Evolutionary conservation across 1,140 invertebrate genomes (phyloP).

Genomic region (Dufourea novaeangliae): DNA sequence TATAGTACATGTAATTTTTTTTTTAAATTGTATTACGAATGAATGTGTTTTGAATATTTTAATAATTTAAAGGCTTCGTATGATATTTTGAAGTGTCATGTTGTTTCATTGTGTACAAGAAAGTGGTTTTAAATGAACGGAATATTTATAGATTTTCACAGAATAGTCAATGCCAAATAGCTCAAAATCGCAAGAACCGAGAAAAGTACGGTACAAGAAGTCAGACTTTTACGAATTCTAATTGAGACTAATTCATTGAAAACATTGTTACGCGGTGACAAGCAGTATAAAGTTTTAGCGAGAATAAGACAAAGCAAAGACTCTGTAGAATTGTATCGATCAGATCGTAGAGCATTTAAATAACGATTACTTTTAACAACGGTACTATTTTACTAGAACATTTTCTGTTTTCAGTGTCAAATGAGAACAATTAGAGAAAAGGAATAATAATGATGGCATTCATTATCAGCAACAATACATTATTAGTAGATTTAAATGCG

Average conservation of each 20-base stretch:
- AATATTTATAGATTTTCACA: constrained; percentile 33
- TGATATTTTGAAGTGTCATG: constrained; percentile 29
- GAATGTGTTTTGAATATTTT: constrained; percentile 41
- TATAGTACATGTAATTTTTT: constrained; percentile 50
- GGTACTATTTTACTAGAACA: constrained; percentile 21
- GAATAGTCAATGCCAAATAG: constrained; percentile 37
- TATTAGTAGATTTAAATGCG: constrained; percentile 36
- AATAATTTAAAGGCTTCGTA: constrained; percentile 27
- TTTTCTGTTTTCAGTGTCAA: constrained; percentile 43
- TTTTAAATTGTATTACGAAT: constrained; percentile 47
- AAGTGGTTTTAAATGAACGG: constrained; percentile 25
- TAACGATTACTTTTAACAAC: constrained; percentile 21
- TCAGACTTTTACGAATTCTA: constrained; percentile 43
- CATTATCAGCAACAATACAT: constrained; percentile 20
- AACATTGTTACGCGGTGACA: constrained; percentile 31
- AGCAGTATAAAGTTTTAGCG: constrained; percentile 49
- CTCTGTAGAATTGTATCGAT: constrained; percentile 9
- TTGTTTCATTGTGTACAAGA: constrained; percentile 13
- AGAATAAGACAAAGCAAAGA: constrained; percentile 37
- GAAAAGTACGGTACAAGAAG: not conserved
- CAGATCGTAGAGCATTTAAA: constrained; percentile 12
- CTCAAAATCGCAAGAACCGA: constrained; percentile 17
- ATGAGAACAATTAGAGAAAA: not conserved
- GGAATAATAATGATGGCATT: constrained; percentile 23
- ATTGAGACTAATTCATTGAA: constrained; percentile 35